phyloP scores from a whole-genome alignment of 2,113 vertebrate genomes.

The Orientallactaga bullata region DNA sequence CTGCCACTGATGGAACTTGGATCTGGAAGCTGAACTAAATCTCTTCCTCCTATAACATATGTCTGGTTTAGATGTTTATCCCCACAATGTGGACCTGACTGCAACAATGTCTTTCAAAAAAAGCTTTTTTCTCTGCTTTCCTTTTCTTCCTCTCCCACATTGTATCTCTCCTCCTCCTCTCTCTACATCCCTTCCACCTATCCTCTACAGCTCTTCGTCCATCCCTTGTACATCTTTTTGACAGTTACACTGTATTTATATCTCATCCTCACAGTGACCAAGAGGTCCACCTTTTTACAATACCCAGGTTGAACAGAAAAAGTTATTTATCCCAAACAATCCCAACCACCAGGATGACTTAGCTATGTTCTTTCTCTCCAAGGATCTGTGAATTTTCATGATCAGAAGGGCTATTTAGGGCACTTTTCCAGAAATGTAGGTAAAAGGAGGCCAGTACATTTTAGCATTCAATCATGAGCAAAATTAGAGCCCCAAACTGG shows the following conservation, averaged over 20 bases:
- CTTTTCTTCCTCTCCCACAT: neutral
- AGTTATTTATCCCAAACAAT: neutral
- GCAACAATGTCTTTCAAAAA: neutral
- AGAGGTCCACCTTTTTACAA: neutral
- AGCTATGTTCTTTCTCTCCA: neutral
- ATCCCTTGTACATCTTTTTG: neutral
- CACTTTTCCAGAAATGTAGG: neutral
- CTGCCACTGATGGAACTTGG: too few relatives aligned
- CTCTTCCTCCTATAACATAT: too few relatives aligned
- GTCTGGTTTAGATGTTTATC: too few relatives aligned
- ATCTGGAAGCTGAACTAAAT: too few relatives aligned
- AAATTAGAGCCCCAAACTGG: neutral
- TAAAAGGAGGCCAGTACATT: neutral
- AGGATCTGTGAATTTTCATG: slow-evolving; percentile 32
- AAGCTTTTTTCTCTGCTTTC: neutral
- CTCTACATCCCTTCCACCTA: rapidly evolving
- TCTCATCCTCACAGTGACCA: neutral
- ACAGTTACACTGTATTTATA: neutral
- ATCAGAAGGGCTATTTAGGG: neutral
- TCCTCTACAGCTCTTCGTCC: neutral
- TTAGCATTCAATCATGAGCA: neutral
- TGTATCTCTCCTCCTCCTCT: neutral
- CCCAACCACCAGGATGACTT: neutral
- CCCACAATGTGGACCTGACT: too few relatives aligned
- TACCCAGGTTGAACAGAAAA: neutral